These are phyloP conservation scores for Pandion haliaetus DNA, from an alignment of 2,113 vertebrate genomes.

Conservation along the genomic window DNA sequence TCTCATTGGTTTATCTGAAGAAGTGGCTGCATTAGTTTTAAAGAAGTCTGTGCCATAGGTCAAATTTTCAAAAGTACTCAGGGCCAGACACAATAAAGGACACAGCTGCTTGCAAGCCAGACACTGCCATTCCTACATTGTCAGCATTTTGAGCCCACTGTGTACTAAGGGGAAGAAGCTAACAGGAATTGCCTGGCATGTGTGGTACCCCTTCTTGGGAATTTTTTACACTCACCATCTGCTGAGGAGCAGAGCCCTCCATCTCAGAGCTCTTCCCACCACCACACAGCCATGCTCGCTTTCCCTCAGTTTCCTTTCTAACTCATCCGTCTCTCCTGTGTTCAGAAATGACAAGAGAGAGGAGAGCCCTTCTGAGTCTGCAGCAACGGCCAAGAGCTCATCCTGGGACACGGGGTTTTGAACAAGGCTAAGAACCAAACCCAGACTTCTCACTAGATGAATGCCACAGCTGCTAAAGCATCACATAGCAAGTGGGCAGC, in stretches of 20 bases:
- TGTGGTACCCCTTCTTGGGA: neutral
- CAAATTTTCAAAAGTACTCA: neutral
- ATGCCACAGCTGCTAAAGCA: neutral
- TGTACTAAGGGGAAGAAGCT: neutral
- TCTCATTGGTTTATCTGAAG: neutral
- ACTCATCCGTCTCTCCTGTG: accelerated
- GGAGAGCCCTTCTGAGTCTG: neutral
- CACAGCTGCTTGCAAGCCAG: neutral
- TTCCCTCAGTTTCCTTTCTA: neutral
- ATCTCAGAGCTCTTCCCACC: neutral
- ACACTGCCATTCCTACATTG: neutral
- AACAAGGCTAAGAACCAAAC: neutral
- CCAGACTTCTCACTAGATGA: neutral
- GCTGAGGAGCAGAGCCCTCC: neutral
- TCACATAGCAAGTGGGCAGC: neutral
- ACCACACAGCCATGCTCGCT: neutral
- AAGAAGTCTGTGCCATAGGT: neutral
- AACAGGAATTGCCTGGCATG: neutral
- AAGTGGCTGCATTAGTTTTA: neutral
- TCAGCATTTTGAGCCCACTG: neutral
- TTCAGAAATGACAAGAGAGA: neutral
- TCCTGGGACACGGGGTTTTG: neutral
- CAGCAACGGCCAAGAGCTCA: neutral
- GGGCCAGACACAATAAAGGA: neutral
- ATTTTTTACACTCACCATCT: neutral